These are phyloP conservation scores for Gymnarchus niloticus DNA, from an alignment of 2,113 vertebrate species.

Conservation along the genomic window DNA sequence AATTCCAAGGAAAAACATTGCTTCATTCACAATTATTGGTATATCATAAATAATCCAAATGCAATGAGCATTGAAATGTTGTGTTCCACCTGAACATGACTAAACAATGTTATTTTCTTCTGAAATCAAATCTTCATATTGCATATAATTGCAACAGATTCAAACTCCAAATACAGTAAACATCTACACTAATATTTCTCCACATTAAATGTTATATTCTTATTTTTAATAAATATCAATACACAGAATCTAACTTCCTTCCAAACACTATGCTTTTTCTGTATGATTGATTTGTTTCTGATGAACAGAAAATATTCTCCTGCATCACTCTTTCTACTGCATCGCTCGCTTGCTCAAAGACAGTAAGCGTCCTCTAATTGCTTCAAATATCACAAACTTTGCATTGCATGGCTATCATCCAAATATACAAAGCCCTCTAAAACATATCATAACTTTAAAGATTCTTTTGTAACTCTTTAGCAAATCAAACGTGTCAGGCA, in stretches of 20 bases:
- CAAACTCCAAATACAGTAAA: background rate
- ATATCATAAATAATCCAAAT: background rate
- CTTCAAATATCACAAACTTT: background rate
- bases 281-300: too few relatives aligned
- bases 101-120: too few relatives aligned
- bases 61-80: background rate
- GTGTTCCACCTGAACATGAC: background rate
- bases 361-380: background rate
- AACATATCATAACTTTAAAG: background rate
- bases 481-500: background rate
- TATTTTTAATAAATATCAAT: too few relatives aligned
- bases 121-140: too few relatives aligned
- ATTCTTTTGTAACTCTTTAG: constrained; percentile 3
- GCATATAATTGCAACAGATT: background rate
- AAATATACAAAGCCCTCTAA: background rate
- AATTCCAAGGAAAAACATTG: background rate
- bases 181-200: background rate
- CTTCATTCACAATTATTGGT: background rate
- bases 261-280: too few relatives aligned
- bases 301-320: background rate
- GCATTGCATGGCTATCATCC: background rate
- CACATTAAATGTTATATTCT: background rate
- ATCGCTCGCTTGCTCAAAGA: too few relatives aligned
- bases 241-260: too few relatives aligned
- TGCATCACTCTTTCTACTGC: background rate